Evolutionary conservation across 2,888 invertebrate genomes (phyloP).

Genomic region (Nysson spinosus): DNA sequence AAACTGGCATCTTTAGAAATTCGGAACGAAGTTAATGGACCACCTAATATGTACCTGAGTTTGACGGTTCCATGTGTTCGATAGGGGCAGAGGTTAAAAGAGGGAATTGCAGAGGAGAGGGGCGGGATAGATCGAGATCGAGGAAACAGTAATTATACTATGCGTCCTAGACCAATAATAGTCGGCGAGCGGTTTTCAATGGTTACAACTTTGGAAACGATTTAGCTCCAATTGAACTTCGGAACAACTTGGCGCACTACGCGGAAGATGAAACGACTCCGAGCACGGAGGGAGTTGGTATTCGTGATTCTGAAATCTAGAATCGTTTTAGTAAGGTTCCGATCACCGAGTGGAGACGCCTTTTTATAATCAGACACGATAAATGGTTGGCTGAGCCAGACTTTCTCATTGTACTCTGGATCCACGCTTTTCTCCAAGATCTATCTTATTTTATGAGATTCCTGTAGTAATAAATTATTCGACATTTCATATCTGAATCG

Average conservation of each 20-base stretch:
- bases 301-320: constrained; percentile 46
- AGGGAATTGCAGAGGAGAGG: constrained; percentile 10
- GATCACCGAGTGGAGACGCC: constrained; percentile 24
- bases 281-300: constrained; percentile 15
- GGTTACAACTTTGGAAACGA: constrained; percentile 67
- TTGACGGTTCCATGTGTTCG: constrained; percentile 43
- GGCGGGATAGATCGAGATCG: constrained; percentile 35
- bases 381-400: no score
- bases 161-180: constrained; percentile 70
- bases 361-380: constrained; percentile 32
- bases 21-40: constrained; percentile 26
- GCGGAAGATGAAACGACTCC: constrained; percentile 61
- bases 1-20: no score
- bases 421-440: no score
- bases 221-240: constrained; percentile 73
- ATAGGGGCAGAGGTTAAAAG: constrained; percentile 31
- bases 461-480: no score
- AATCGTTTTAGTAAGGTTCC: constrained; percentile 18
- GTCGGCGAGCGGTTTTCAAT: constrained; percentile 70
- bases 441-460: no score
- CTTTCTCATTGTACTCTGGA: no score
- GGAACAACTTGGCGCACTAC: constrained; percentile 51
- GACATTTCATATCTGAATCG: no score
- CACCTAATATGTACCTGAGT: constrained; percentile 45
- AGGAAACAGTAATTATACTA: constrained; percentile 70